Evolutionary conservation across 2,888 invertebrate genomes (phyloP), one percentile per base, ranked within the genome.

Genomic region (Anoplius nigerrimus): DNA sequence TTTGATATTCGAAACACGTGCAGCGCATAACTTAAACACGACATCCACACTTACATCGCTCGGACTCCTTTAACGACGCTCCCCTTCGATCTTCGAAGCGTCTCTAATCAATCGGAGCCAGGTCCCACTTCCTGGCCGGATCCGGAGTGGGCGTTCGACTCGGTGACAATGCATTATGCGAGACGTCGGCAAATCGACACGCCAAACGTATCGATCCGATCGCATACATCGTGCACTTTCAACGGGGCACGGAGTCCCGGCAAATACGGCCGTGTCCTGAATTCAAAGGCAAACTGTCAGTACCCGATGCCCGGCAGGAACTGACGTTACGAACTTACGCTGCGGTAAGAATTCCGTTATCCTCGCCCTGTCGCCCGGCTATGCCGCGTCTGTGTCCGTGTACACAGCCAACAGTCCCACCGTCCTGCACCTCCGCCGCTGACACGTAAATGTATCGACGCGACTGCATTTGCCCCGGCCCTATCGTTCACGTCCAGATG

Each of bases 251-350:
- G 45, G 45, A 11, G 27, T 21, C 53, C 46, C 43, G 22, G 67
- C 61, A 71, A 76, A 77, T 77, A 69, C 67, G 54, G 43, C 16
- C 48, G 68, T 62, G 66, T 21, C 62, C 74, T 66, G 70, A 66
- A 76, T 76, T 66, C 66, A 62, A 70, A 68, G 64, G 75, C 63
- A 69, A 77, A 74, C 72, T 71, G 67, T 67, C 61, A 63, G 65
- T 61, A 53, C 55, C 63, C 34, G 66, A 62, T 65, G 56, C 43
- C 15, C 8, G 45, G 48, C 62, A 66, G 62, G 62, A 69, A 56
- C 62, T 56, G 62, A 52, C 62, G 45, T 55, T 51, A 18, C 48
- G 66, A 48, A 64, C 22, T 54, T 64, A 60, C 51, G 53, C 51
- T 42, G 22, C 51, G 69, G 66, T 76, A 71, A 76, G 74, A 34